A percentile compares a stretch with the other conserved stretches of the same genome.
These are phyloP conservation scores for Gasteruption jaculator DNA, from an alignment of 2,888 invertebrate species.

Conservation along the genomic window DNA sequence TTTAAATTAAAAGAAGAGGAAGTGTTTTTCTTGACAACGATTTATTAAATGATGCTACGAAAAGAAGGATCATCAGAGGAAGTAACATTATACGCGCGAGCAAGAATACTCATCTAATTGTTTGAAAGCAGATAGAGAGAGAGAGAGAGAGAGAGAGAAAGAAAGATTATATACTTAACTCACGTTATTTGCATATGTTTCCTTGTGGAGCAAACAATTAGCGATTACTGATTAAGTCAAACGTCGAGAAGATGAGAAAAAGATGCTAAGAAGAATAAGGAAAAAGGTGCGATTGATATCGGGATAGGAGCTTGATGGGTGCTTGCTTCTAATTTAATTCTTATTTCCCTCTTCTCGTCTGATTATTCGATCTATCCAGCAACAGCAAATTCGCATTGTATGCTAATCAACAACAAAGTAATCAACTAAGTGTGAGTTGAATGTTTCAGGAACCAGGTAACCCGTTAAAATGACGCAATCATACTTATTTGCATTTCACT, in stretches of 20 bases:
- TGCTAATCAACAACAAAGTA: conserved; percentile 35
- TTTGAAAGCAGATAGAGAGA: no score
- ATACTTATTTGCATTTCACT: no score
- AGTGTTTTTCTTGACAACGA: no score
- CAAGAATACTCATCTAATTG: conserved; percentile 47
- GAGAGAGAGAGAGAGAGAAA: no score
- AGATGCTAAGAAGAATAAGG: conserved; percentile 12
- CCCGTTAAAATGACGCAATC: no score
- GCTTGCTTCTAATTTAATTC: conserved; percentile 20
- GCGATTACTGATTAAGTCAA: conserved; percentile 53
- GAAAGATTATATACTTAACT: no score
- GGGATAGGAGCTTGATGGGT: conserved; percentile 40
- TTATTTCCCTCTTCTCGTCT: no score
- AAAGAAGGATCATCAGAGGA: no score
- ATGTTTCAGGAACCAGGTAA: no score
- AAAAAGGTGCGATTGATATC: conserved; percentile 42
- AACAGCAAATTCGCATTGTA: conserved; percentile 32
- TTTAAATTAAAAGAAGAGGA: no score
- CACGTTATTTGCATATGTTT: conserved; percentile 49
- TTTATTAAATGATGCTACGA: no score
- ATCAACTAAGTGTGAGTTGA: no score
- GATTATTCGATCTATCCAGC: conserved; percentile 28
- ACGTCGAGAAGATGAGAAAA: conserved; percentile 27
- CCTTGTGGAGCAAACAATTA: conserved; percentile 50
- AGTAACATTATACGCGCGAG: conserved; percentile 43